phyloP scores from a whole-genome alignment of 2,797 vertebrate species.

The Tamandua tetradactyla region DNA sequence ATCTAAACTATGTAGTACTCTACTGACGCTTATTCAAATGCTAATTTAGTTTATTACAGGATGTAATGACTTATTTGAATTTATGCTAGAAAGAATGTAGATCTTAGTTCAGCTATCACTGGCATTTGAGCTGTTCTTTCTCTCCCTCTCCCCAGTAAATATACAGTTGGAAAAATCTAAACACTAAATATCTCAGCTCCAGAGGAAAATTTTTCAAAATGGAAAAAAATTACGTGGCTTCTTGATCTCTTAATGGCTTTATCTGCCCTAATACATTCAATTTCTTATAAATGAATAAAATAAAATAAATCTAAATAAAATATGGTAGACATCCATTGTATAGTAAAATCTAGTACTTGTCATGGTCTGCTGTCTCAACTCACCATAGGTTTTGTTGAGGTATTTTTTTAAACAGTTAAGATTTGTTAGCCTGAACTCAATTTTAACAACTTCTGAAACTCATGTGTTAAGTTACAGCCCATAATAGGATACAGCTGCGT shows the following conservation, averaged over 20 bases:
- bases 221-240: neutral
- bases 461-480: constrained; percentile 84
- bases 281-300: constrained; percentile 49
- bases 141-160: neutral
- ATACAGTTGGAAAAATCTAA: constrained; percentile 47
- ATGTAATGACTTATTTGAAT: constrained; percentile 53
- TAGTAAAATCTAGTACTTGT: constrained; percentile 38
- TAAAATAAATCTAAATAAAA: constrained; percentile 50
- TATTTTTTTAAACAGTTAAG: constrained; percentile 67
- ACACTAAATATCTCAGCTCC: neutral
- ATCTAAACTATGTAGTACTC: neutral
- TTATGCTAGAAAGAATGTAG: constrained; percentile 34
- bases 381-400: constrained; percentile 44
- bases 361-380: constrained; percentile 52
- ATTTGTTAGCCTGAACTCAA: constrained; percentile 78
- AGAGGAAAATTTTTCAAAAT: constrained; percentile 18
- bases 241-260: constrained; percentile 20
- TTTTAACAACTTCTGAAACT: constrained; percentile 83
- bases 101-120: constrained; percentile 26
- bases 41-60: constrained; percentile 42
- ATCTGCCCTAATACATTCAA: constrained; percentile 36
- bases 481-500: constrained; percentile 85
- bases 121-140: neutral
- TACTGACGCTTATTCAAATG: constrained; percentile 25
- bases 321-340: constrained; percentile 6